Evolutionary conservation across 2,888 invertebrate genomes (phyloP).

Genomic region (Chloromyia formosa): DNA sequence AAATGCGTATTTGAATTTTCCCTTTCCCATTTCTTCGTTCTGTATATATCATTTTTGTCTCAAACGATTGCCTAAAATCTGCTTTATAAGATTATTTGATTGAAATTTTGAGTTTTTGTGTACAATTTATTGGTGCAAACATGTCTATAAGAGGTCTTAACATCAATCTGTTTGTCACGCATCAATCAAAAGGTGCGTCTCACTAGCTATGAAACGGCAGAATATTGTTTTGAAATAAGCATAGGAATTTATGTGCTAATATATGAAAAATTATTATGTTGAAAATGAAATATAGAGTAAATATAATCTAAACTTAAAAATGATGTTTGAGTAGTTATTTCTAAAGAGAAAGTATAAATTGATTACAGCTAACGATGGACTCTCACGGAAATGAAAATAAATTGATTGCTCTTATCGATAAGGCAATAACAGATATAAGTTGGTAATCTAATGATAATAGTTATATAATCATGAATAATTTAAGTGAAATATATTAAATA

Average conservation of each 20-base stretch:
- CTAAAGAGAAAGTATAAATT: conserved; percentile 13
- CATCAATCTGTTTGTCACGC: neutral
- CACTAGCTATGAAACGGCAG: neutral
- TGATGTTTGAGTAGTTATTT: conserved; percentile 32
- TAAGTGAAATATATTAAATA: conserved; percentile 28
- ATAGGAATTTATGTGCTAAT: conserved; percentile 22
- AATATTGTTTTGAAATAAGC: neutral
- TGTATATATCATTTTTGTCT: neutral
- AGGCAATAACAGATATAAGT: conserved; percentile 18
- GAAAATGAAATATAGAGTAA: conserved; percentile 24
- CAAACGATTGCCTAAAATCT: too few species aligned
- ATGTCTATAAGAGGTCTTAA: neutral
- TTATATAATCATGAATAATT: conserved; percentile 22
- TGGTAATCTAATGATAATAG: neutral
- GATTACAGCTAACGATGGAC: conserved; percentile 18
- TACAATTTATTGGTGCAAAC: neutral
- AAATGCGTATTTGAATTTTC: neutral
- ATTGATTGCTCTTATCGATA: conserved; percentile 28
- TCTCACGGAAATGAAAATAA: neutral
- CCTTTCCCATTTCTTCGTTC: neutral
- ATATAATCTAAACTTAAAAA: conserved; percentile 18
- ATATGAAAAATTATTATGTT: conserved; percentile 23
- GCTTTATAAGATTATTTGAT: neutral
- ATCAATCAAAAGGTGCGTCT: conserved; percentile 1
- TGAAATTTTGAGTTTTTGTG: neutral